Percentiles rank a stretch among this genome's conserved stretches.
Conservation (phyloP, 2,797 vertebrate species). For the Kryptopterus vitreolus region DNA sequence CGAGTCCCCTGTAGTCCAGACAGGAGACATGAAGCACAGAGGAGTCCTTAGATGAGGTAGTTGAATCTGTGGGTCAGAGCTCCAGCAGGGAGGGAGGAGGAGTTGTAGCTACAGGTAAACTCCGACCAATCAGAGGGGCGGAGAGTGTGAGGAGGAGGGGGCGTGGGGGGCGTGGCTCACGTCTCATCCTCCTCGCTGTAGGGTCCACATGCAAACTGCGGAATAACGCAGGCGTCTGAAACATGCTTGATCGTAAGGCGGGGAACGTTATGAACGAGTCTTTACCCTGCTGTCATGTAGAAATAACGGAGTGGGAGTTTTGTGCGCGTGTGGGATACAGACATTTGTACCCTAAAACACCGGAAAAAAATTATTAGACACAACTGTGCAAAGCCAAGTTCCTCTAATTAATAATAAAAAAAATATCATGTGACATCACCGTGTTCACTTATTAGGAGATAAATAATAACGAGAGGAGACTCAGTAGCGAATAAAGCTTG, state of each 20-base stretch:
- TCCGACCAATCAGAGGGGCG: slow-evolving; percentile 58
- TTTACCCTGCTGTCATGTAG: slow-evolving; percentile 68
- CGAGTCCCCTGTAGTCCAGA: slow-evolving; percentile 56
- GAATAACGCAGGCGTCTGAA: slow-evolving; percentile 69
- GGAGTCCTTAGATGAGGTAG: slow-evolving; percentile 75
- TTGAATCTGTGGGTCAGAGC: slow-evolving; percentile 67
- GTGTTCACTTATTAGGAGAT: not conserved
- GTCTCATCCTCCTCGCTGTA: slow-evolving; percentile 62
- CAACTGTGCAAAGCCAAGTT: not conserved
- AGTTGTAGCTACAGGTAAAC: slow-evolving; percentile 68
- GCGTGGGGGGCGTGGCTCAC: slow-evolving; percentile 65
- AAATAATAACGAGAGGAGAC: not conserved
- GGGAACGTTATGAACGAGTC: slow-evolving; percentile 63
- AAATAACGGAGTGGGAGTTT: slow-evolving; percentile 63
- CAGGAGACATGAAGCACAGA: slow-evolving; percentile 56
- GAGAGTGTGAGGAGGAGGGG: slow-evolving; percentile 43
- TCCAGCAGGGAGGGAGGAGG: slow-evolving; percentile 61
- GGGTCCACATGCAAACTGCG: slow-evolving; percentile 74
- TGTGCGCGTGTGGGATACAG: not conserved
- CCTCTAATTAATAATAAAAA: not conserved
- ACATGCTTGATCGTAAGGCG: slow-evolving; percentile 69
- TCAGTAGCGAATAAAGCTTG: not conserved
- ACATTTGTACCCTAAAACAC: not conserved
- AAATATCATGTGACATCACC: not conserved
- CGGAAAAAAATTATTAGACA: not conserved